These are phyloP conservation scores for Chondrosia reniformis DNA, from an alignment of 37 sponge, comb jelly and placozoan genomes.

Conservation along the genomic window DNA sequence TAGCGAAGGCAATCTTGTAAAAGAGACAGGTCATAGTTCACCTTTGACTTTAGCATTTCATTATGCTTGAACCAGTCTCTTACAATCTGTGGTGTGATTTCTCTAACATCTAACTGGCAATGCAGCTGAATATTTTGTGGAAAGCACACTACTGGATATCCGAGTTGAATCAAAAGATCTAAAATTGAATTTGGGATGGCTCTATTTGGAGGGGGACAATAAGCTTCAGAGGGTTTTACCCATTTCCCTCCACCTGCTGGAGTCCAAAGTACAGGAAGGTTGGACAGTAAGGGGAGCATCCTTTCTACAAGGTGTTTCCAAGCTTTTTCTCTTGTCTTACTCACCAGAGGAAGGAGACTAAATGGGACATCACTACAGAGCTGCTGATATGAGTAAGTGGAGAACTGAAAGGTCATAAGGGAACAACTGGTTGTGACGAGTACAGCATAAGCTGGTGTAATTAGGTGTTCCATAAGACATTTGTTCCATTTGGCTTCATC, in stretches of 20 bases:
- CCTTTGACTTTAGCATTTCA: too few species aligned
- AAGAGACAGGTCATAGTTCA: neutral
- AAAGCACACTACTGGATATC: slow-evolving; percentile 26
- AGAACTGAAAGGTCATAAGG: slow-evolving; percentile 14
- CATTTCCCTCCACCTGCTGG: slow-evolving; percentile 50
- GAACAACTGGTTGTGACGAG: slow-evolving; percentile 29
- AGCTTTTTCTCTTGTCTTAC: slow-evolving; percentile 15
- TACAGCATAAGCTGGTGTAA: slow-evolving; percentile 51
- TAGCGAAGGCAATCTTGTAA: slow-evolving; percentile 37
- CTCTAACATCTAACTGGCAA: neutral
- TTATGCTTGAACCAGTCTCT: too few species aligned
- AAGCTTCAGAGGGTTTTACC: slow-evolving; percentile 32
- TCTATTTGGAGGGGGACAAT: slow-evolving; percentile 19
- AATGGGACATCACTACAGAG: slow-evolving; percentile 36
- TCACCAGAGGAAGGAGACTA: slow-evolving; percentile 43
- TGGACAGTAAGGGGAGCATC: neutral
- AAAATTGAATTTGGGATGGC: slow-evolving; percentile 8
- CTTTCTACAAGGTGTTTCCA: slow-evolving; percentile 43
- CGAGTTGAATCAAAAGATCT: slow-evolving; percentile 6
- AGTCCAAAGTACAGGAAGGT: slow-evolving; percentile 44
- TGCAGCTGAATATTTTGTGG: slow-evolving; percentile 19
- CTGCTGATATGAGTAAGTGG: neutral
- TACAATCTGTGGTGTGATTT: slow-evolving; percentile 27
- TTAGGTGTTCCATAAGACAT: slow-evolving; percentile 29
- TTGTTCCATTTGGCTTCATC: slow-evolving; percentile 74